phyloP scores from a whole-genome alignment of 2,888 invertebrate genomes.

The Agrotis segetum region DNA sequence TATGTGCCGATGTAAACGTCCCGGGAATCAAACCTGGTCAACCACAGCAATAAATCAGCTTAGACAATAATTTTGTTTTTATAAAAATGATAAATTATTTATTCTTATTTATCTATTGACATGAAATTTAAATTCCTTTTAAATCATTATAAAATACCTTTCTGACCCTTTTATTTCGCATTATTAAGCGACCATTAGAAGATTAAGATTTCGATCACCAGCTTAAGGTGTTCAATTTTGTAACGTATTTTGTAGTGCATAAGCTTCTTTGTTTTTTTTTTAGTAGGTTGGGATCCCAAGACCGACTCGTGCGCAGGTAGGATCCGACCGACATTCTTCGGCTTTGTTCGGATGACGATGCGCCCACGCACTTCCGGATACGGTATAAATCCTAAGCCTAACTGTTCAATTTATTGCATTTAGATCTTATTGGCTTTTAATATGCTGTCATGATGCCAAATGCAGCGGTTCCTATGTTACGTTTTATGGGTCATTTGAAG shows the following conservation, averaged over 20 bases:
- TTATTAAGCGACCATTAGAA: conserved; percentile 34
- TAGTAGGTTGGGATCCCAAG: conserved; percentile 27
- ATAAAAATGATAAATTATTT: conserved; percentile 9
- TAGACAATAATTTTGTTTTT: too few species aligned
- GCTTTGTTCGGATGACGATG: conserved; percentile 81
- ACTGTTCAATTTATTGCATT: conserved; percentile 69
- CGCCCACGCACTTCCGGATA: conserved; percentile 87
- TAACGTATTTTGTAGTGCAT: conserved; percentile 18
- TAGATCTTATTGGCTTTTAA: conserved; percentile 72
- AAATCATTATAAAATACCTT: conserved; percentile 28
- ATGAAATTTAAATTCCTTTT: conserved; percentile 54
- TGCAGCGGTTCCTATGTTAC: conserved; percentile 30
- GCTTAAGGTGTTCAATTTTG: conserved; percentile 28
- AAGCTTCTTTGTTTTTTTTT: conserved; percentile 44
- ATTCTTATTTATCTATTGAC: conserved; percentile 41
- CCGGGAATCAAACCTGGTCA: too few species aligned
- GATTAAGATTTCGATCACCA: conserved; percentile 9
- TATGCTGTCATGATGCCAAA: conserved; percentile 64
- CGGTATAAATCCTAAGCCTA: conserved; percentile 75
- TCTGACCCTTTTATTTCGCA: conserved; percentile 51
- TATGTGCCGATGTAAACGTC: too few species aligned
- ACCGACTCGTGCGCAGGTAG: conserved; percentile 78
- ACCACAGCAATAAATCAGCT: too few species aligned
- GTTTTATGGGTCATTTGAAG: conserved; percentile 20
- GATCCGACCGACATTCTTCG: conserved; percentile 81